Conservation (phyloP, 2,888 invertebrate species). For the Erannis defoliaria region DNA sequence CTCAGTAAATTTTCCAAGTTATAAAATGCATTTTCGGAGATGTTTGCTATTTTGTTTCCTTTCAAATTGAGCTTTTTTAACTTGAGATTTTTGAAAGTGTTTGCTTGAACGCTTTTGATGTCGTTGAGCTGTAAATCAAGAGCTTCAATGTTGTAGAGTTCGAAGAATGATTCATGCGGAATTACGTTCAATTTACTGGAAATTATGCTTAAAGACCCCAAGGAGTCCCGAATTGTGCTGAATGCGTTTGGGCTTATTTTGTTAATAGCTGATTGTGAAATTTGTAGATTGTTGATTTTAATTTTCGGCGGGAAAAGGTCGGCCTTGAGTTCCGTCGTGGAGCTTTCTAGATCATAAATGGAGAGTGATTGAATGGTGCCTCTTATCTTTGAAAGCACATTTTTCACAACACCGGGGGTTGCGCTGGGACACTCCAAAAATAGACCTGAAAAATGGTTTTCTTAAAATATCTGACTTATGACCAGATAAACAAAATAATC, state of each 20-base stretch:
- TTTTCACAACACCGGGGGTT: conserved; percentile 90
- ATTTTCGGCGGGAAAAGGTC: conserved; percentile 91
- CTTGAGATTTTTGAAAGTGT: conserved; percentile 93
- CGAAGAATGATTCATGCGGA: conserved; percentile 91
- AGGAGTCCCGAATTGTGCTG: conserved; percentile 88
- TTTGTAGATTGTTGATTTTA: conserved; percentile 91
- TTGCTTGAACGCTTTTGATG: conserved; percentile 93
- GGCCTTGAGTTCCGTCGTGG: conserved; percentile 90
- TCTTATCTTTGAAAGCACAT: conserved; percentile 90
- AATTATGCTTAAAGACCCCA: conserved; percentile 92
- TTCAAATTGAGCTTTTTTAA: conserved; percentile 94
- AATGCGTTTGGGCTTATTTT: conserved; percentile 91
- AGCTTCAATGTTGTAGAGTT: conserved; percentile 90
- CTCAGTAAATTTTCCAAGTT: conserved; percentile 92
- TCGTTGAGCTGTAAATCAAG: conserved; percentile 95
- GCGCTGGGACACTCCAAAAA: conserved; percentile 96
- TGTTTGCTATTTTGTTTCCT: conserved; percentile 92
- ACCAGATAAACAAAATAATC: not conserved
- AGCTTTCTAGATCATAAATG: conserved; percentile 95
- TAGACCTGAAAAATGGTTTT: conserved; percentile 85
- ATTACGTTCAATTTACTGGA: conserved; percentile 91
- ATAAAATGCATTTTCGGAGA: conserved; percentile 94
- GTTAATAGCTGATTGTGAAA: conserved; percentile 91
- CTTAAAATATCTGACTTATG: conserved; percentile 25
- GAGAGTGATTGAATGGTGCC: conserved; percentile 93